phyloP scores from a whole-genome alignment of 2,113 vertebrate species.

The Cinclus cinclus region DNA sequence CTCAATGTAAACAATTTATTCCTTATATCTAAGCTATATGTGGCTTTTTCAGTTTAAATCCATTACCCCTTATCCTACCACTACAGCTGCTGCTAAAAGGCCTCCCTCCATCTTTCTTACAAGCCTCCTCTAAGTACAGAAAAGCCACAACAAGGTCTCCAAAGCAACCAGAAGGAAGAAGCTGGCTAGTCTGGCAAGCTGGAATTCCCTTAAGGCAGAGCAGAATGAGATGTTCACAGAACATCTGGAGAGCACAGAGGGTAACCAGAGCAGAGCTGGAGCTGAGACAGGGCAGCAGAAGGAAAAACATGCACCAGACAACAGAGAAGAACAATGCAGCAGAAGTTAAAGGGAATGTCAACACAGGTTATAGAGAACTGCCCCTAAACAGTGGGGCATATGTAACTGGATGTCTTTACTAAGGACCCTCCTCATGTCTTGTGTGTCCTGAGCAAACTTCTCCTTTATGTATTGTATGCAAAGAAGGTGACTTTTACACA shows the following conservation, averaged over 20 bases:
- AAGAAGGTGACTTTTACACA: neutral
- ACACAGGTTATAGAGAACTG: neutral
- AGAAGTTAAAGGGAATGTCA: neutral
- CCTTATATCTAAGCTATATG: neutral
- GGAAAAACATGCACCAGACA: neutral
- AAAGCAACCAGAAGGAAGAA: neutral
- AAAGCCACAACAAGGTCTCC: neutral
- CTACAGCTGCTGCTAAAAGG: neutral
- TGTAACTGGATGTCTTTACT: neutral
- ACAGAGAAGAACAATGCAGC: neutral
- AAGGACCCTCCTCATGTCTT: neutral
- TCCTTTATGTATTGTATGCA: neutral
- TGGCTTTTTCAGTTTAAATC: neutral
- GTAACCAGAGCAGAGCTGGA: neutral
- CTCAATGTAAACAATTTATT: neutral
- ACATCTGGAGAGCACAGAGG: neutral
- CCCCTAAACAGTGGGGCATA: neutral
- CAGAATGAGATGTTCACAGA: neutral
- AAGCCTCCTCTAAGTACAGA: neutral
- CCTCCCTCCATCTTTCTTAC: neutral
- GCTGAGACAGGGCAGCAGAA: neutral
- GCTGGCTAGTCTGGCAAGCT: neutral
- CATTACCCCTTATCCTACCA: neutral
- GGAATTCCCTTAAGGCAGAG: neutral
- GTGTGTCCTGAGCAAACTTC: neutral